Evolutionary conservation across 2,888 invertebrate species (phyloP).

Genomic region (Pomacea canaliculata): DNA sequence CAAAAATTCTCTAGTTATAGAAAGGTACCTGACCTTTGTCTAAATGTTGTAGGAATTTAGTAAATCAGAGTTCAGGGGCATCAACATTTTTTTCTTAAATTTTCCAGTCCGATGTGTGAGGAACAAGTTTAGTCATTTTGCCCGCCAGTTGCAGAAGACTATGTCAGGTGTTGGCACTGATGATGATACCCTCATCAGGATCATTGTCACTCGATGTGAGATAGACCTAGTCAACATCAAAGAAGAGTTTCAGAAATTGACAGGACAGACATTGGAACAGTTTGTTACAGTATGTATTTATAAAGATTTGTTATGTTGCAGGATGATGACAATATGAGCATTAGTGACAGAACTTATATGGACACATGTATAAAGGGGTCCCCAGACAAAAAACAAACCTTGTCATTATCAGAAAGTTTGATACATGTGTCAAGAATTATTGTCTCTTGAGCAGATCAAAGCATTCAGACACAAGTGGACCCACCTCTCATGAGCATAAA

Average conservation of each 20-base stretch:
- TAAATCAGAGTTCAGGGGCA: too few species aligned
- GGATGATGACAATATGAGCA: too few species aligned
- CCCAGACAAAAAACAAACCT: too few species aligned
- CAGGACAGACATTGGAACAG: constrained; percentile 63
- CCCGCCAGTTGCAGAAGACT: constrained; percentile 64
- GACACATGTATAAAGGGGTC: neutral
- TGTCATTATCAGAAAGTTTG: neutral
- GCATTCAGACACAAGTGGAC: too few species aligned
- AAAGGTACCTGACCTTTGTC: too few species aligned
- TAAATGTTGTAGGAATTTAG: too few species aligned
- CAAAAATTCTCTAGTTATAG: too few species aligned
- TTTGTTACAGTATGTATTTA: constrained; percentile 62
- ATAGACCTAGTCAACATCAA: constrained; percentile 70
- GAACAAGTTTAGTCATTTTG: constrained; percentile 68
- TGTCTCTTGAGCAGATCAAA: neutral
- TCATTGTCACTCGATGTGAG: constrained; percentile 66
- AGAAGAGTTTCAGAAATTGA: constrained; percentile 62
- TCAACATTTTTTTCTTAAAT: neutral
- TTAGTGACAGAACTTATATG: neutral
- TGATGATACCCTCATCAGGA: constrained; percentile 64
- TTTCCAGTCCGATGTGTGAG: constrained; percentile 66
- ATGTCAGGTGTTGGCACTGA: constrained; percentile 68
- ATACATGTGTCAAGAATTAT: neutral
- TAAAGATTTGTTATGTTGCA: neutral
- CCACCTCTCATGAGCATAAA: too few species aligned